These are phyloP conservation scores for Lithobates pipiens DNA, from an alignment of 2,797 vertebrate species.

Conservation along the genomic window DNA sequence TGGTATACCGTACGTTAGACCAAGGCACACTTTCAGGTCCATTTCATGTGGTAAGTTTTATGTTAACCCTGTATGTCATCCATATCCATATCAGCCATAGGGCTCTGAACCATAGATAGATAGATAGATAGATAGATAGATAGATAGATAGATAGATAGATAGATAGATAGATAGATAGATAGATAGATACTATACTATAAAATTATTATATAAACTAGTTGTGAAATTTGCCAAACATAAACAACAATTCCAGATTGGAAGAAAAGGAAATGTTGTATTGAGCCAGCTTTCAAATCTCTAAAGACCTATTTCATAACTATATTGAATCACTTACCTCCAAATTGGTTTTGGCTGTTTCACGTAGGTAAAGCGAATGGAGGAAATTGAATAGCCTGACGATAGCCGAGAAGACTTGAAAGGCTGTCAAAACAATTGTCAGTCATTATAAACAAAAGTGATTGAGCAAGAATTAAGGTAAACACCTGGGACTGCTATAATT, in stretches of 20 bases:
- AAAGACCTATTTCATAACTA: not conserved
- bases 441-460: slow-evolving; percentile 50
- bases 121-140: too few relatives aligned
- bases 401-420: slow-evolving; percentile 48
- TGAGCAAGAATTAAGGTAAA: slow-evolving; percentile 40
- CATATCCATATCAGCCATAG: too few relatives aligned
- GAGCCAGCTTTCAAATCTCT: not conserved
- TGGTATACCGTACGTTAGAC: too few relatives aligned
- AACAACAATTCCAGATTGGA: not conserved
- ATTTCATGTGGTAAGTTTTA: too few relatives aligned
- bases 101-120: too few relatives aligned
- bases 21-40: too few relatives aligned
- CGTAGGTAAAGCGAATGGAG: not conserved
- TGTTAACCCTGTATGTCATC: too few relatives aligned
- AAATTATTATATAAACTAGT: not conserved
- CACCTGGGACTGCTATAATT: slow-evolving; percentile 44
- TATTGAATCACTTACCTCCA: slow-evolving; percentile 19
- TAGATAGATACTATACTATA: too few relatives aligned
- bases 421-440: slow-evolving; percentile 59
- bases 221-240: not conserved
- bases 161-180: too few relatives aligned
- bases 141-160: too few relatives aligned
- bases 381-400: slow-evolving; percentile 38
- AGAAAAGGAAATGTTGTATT: not conserved
- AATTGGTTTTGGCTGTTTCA: slow-evolving; percentile 41